Percentiles rank a stretch among this genome's conserved stretches.
These are phyloP conservation scores for Thereuonema tuberculata DNA, from an alignment of 1,140 invertebrate species.

Conservation along the genomic window DNA sequence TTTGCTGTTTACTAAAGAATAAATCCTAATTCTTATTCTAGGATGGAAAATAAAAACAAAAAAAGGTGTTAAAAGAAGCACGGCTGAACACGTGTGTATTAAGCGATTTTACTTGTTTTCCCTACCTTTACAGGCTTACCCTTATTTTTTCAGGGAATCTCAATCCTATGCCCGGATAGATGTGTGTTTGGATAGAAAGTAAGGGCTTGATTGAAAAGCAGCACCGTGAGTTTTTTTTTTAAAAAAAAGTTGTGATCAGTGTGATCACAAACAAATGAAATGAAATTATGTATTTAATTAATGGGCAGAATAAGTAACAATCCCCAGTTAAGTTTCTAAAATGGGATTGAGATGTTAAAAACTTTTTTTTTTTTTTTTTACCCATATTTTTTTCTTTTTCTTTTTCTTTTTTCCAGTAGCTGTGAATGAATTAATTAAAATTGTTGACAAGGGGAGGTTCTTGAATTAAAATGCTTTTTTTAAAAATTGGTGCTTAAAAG, in stretches of 20 bases:
- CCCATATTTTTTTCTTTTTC: conserved; percentile 11
- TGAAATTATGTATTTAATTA: too few relatives aligned
- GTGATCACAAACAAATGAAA: too few relatives aligned
- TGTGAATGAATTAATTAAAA: too few relatives aligned
- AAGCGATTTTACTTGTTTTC: background rate
- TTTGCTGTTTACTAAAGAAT: background rate
- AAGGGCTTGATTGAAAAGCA: background rate
- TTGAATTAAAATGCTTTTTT: too few relatives aligned
- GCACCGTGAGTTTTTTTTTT: background rate
- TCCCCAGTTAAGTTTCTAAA: too few relatives aligned
- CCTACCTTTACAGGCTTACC: background rate
- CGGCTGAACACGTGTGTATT: conserved; percentile 1
- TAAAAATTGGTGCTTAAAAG: too few relatives aligned
- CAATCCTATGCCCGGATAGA: background rate
- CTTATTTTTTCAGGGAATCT: background rate
- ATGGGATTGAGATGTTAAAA: too few relatives aligned
- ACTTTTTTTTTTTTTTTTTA: background rate
- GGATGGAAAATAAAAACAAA: background rate
- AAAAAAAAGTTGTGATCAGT: background rate
- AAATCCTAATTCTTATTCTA: background rate
- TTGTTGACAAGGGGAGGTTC: too few relatives aligned
- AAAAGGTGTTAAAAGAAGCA: background rate
- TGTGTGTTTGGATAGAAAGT: background rate
- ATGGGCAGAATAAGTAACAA: too few relatives aligned
- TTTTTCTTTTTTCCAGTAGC: conserved; percentile 29